Conservation (phyloP, 2,113 vertebrate genomes). For the Etheostoma cragini region DNA sequence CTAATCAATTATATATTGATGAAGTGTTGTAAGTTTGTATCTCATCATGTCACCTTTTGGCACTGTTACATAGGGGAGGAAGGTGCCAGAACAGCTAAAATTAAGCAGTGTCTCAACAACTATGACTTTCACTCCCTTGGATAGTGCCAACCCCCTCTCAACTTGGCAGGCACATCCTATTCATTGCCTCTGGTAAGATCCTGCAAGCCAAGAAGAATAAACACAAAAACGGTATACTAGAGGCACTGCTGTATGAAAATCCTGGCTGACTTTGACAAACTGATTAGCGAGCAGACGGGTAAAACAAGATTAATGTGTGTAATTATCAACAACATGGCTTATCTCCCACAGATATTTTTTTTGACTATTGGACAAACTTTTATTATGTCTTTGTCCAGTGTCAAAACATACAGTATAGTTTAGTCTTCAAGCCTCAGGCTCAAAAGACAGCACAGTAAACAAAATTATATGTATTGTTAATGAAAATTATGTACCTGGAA, state of each 20-base stretch:
- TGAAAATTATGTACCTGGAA: slow-evolving; percentile 24
- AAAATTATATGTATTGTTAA: slow-evolving; percentile 28
- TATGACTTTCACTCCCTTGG: slow-evolving; percentile 48
- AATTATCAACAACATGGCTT: slow-evolving; percentile 74
- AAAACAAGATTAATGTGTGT: slow-evolving; percentile 81
- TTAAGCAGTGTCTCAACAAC: slow-evolving; percentile 68
- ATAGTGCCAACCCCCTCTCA: slow-evolving; percentile 57
- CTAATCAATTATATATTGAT: slow-evolving; percentile 79
- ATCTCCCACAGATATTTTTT: slow-evolving; percentile 64
- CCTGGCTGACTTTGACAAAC: slow-evolving; percentile 82
- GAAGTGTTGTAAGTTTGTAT: slow-evolving; percentile 75
- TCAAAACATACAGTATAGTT: neutral
- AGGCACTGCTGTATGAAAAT: slow-evolving; percentile 64
- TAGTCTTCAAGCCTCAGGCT: neutral
- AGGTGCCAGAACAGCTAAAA: slow-evolving; percentile 67
- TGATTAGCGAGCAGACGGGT: slow-evolving; percentile 76
- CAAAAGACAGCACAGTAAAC: slow-evolving; percentile 3
- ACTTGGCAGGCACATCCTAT: slow-evolving; percentile 60
- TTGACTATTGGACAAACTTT: slow-evolving; percentile 34
- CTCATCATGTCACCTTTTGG: slow-evolving; percentile 71
- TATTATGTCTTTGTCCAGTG: slow-evolving; percentile 14
- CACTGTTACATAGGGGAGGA: slow-evolving; percentile 42
- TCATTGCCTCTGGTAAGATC: slow-evolving; percentile 64
- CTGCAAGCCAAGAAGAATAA: slow-evolving; percentile 68
- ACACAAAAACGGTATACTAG: slow-evolving; percentile 48